Base-by-base conservation (phyloP, 2,888 invertebrate species). In the Drosophila cognata region DNA sequence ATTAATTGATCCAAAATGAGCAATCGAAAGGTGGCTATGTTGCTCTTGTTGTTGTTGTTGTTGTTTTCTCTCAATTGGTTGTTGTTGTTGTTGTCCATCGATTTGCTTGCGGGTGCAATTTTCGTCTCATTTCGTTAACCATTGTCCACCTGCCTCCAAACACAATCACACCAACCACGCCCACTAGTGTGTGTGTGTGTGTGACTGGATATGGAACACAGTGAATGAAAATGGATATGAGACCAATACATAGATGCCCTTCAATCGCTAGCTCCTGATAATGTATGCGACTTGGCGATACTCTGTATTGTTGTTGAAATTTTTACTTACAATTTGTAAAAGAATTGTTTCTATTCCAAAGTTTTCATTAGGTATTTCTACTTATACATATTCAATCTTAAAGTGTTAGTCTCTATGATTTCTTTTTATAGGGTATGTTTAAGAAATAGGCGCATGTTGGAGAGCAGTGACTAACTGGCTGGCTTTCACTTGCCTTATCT, bases 21-120 rank as follows among this genome's bases (percentile, higher is more conserved):
- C 58, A 74, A 69, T 46, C 60, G 48, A 74, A 71, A 41, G 29
- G 46, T 41, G 18, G 4, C 4, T 48, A 7, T 46, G 13, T 25
- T 65, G 52, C 38, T 65, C 16, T 25, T 60, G 10, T 35, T 29
- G 36, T 56, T 60, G 38, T 46, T 16, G 7, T 25, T 60, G 43
- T 18, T 33, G 35, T 41, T 55, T 64, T 59, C 7, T 4, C 21
- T 21, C 70, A 69, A 77, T 79, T 46, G 7, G 2, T 77, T 79
- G 78, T 72, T 77, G 5, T 77, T 63, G 72, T 6, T 16, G 33
- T 66, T 69, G 53, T 57, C 66, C 57, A 61, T 70, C 79, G 64
- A 66, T 74, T 77, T 73, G 82, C 85, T 76, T 76, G 79, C 76
- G 79, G 70, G 59, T 74, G 79, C 77, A 77, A 79, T 77, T 77